Conservation (phyloP, 2,888 invertebrate genomes). For the Philaethria dido region DNA sequence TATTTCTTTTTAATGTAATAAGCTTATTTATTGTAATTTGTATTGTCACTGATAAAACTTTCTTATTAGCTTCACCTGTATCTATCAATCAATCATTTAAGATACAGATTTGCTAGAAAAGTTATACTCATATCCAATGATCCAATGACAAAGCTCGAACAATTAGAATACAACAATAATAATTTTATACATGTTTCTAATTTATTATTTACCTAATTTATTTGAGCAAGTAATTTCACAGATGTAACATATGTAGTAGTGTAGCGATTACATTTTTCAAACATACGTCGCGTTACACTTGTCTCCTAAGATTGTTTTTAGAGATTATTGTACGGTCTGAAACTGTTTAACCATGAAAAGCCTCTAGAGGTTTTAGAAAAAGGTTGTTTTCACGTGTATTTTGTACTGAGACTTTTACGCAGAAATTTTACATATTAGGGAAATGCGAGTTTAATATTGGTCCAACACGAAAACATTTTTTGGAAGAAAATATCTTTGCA, state of each 20-base stretch:
- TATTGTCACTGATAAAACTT: no score
- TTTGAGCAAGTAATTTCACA: no score
- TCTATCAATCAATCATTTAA: neutral
- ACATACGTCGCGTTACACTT: neutral
- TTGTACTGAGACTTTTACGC: conserved; percentile 22
- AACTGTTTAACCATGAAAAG: neutral
- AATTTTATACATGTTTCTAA: no score
- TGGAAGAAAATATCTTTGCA: neutral
- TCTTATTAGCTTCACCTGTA: no score
- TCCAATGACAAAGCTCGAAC: no score
- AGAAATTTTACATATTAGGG: conserved; percentile 29
- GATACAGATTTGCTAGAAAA: no score
- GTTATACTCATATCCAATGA: no score
- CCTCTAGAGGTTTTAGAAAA: conserved; percentile 8
- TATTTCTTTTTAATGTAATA: neutral
- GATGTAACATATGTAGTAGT: no score
- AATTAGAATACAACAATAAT: no score
- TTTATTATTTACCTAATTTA: no score
- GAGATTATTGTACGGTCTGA: neutral
- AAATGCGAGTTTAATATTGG: conserved; percentile 28
- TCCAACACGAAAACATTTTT: conserved; percentile 10
- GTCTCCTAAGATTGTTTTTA: neutral
- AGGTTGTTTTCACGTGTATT: conserved; percentile 6
- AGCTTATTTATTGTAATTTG: neutral
- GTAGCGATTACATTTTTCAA: no score